A percentile compares a stretch with the other conserved stretches of the same genome.
Conservation (phyloP, 2,888 invertebrate species). For the Eubasilissa splendida region DNA sequence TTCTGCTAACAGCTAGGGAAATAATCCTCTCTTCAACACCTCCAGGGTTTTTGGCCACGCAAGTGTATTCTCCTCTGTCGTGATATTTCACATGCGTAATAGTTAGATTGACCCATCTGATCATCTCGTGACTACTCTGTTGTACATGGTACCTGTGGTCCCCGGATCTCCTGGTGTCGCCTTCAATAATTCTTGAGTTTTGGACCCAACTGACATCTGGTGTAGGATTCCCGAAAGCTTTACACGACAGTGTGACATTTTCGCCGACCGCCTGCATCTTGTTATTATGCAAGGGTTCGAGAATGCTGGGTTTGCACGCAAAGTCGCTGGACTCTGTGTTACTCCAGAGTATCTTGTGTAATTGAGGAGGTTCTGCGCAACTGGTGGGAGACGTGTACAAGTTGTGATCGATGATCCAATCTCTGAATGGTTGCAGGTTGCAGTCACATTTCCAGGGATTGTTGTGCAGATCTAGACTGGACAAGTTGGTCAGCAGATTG, state of each 20-base stretch:
- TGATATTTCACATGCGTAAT: conserved; percentile 75
- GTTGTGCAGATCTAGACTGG: conserved; percentile 82
- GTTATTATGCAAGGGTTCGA: conserved; percentile 75
- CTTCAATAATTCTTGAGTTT: conserved; percentile 76
- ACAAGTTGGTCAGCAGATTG: conserved; percentile 77
- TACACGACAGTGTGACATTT: conserved; percentile 82
- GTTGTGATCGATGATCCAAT: conserved; percentile 82
- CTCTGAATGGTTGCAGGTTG: conserved; percentile 83
- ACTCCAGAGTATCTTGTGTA: conserved; percentile 82
- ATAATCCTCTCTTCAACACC: conserved; percentile 85
- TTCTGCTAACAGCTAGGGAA: conserved; percentile 72
- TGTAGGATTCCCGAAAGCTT: conserved; percentile 82
- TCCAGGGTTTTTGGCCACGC: conserved; percentile 87
- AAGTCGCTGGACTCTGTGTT: conserved; percentile 81
- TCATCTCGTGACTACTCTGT: conserved; percentile 68
- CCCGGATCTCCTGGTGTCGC: conserved; percentile 68
- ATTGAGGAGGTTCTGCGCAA: conserved; percentile 79
- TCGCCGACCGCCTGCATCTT: conserved; percentile 76
- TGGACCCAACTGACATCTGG: conserved; percentile 84
- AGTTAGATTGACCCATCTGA: conserved; percentile 80
- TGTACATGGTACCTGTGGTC: conserved; percentile 70
- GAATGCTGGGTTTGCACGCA: conserved; percentile 86
- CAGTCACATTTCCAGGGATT: conserved; percentile 95
- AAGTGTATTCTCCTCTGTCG: conserved; percentile 84
- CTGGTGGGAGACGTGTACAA: conserved; percentile 83